Percentiles rank a stretch among this genome's conserved stretches.
These are phyloP conservation scores for Cerceris ruficornis DNA, from an alignment of 2,888 invertebrate genomes.

Conservation along the genomic window DNA sequence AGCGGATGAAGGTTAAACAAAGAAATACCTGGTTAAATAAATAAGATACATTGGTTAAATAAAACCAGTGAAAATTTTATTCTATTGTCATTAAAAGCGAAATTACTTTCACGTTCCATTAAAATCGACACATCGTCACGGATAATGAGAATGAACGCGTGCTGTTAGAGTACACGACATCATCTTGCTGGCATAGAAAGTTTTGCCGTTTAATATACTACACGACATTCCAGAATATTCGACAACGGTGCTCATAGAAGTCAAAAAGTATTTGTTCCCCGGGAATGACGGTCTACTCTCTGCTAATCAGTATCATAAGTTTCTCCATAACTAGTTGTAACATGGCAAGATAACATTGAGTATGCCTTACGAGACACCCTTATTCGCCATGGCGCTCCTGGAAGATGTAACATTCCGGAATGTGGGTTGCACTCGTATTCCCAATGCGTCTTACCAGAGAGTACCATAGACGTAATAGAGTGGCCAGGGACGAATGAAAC, in stretches of 20 bases:
- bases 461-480: slow-evolving; percentile 57
- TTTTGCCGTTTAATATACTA: no score
- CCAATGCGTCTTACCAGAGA: slow-evolving; percentile 43
- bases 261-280: background rate
- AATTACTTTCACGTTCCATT: no score
- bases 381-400: slow-evolving; percentile 12
- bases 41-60: no score
- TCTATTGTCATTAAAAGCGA: no score
- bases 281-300: background rate
- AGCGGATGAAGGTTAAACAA: no score
- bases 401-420: slow-evolving; percentile 51
- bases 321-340: slow-evolving; percentile 13
- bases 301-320: background rate
- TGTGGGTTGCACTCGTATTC: slow-evolving; percentile 53
- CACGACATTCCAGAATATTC: background rate
- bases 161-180: no score
- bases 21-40: no score
- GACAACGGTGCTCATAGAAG: background rate
- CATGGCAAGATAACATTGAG: slow-evolving; percentile 46
- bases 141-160: no score
- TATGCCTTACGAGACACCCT: slow-evolving; percentile 25
- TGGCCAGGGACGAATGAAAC: slow-evolving; percentile 51
- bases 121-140: no score
- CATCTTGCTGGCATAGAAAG: no score
- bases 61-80: no score